Evolutionary conservation across 2,797 vertebrate genomes (phyloP).

Genomic region (Leptodactylus fallax): DNA sequence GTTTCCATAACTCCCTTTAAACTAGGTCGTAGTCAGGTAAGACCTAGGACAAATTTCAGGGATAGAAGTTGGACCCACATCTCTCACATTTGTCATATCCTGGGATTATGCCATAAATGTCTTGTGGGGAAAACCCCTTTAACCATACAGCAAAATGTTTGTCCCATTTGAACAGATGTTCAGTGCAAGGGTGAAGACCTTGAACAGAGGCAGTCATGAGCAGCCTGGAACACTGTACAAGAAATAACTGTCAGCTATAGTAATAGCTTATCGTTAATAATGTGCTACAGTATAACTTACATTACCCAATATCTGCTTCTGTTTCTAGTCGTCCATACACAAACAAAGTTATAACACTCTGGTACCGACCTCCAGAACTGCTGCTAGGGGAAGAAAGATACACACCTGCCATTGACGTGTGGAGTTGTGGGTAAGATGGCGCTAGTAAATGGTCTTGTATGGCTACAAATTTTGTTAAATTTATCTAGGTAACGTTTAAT

Average conservation of each 20-base stretch:
- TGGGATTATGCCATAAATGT: no score
- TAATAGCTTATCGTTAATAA: neutral
- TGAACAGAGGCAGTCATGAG: no score
- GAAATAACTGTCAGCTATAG: neutral
- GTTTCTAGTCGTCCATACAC: conserved; percentile 93
- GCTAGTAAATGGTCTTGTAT: neutral
- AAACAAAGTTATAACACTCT: conserved; percentile 98
- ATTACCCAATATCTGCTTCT: neutral
- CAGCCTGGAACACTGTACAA: neutral
- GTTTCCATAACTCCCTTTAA: no score
- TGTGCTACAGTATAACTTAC: neutral
- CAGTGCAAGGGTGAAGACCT: neutral
- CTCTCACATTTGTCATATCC: no score
- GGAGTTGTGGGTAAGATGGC: conserved; percentile 93
- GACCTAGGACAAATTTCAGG: no score
- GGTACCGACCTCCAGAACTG: conserved; percentile 97
- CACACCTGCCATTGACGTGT: conserved; percentile 96
- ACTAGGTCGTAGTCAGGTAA: no score
- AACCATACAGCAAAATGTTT: no score
- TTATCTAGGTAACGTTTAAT: no score
- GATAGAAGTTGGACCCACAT: no score
- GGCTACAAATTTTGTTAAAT: neutral
- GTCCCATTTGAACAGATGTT: neutral
- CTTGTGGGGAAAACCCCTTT: no score
- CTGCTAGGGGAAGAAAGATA: conserved; percentile 96